Evolutionary conservation across 2,888 invertebrate species (phyloP).

Genomic region (Cyclophora albipunctata): DNA sequence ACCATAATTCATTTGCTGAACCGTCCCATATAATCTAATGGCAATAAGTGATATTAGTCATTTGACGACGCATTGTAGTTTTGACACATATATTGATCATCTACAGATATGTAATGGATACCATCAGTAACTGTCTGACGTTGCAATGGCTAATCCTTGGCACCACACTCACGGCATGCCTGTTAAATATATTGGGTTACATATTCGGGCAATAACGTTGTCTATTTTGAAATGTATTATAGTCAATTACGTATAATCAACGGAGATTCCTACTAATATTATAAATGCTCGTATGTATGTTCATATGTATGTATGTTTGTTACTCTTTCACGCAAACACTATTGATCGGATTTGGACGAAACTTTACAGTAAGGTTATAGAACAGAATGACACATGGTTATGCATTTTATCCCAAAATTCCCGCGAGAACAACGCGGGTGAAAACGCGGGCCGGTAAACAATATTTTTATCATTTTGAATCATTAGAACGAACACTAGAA

Average conservation of each 20-base stretch:
- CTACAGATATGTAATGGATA: conserved; percentile 53
- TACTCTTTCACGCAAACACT: no score
- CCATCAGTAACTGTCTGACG: conserved; percentile 62
- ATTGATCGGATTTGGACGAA: no score
- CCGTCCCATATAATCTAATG: conserved; percentile 11
- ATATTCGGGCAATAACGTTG: conserved; percentile 3
- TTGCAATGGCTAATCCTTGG: conserved; percentile 69
- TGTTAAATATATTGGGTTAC: conserved; percentile 41
- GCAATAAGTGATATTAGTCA: conserved; percentile 13
- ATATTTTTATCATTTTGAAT: no score
- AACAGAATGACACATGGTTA: no score
- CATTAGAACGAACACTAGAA: no score
- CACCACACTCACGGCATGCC: conserved; percentile 59
- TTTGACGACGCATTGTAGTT: conserved; percentile 13
- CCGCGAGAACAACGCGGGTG: no score
- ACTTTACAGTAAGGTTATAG: not conserved
- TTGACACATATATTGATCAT: conserved; percentile 50
- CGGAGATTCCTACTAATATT: not conserved
- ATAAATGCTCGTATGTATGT: no score
- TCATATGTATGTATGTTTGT: no score
- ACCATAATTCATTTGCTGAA: conserved; percentile 5
- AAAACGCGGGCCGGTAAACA: no score
- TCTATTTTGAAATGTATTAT: conserved; percentile 2
- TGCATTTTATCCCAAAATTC: not conserved
- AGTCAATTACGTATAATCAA: not conserved